Evolutionary conservation across 2,113 vertebrate species (phyloP), one percentile per base, ranked within the genome.

Genomic region (Sus scrofa): DNA sequence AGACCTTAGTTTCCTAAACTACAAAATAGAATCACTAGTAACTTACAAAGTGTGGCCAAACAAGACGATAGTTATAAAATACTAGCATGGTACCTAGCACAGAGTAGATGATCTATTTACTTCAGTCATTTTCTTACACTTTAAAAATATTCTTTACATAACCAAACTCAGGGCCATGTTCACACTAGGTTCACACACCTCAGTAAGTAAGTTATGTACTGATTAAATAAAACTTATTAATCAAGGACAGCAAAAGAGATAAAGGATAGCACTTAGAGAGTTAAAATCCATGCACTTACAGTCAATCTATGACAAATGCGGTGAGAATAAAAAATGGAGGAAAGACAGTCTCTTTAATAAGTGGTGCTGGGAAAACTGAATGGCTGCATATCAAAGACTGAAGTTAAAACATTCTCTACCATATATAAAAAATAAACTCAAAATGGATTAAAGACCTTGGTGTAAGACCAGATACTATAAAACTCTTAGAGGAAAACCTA

Each of bases 121-220:
- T 86, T 91, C 26, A 93, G 26, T 79, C 19, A 20, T 63, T 94
- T 82, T 78, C 5, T 39, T 32, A 58, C 2, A n/a, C 11, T 74
- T 62, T 90, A 94, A 94, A 63, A 50, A 62, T 77, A 68, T 79
- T 95, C 60, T 93, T 94, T 82, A 44, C 70, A 39, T 74, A 89
- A 74, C 24, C 10, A 86, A 78, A 83, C 26, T 54, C 18, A 86
- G 19, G 3, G 5, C 22, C 20, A 63, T 70, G 2, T 58, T 70
- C n/a, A 81, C 20, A 52, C 22, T 83, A 86, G 60, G 88, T 44
- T 44, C 44, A 44, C 44, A 44, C 44, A 44, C 6, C 56, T 87
- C 85, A 82, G n/a, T n/a, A 74, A 70, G 2, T n/a, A 44, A 44
- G 44, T 44, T 44, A 77, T 13, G 56, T 54, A 62, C 44, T 58